Evolutionary conservation across 2,888 invertebrate genomes (phyloP).

Genomic region (Monoplex corrugatus): DNA sequence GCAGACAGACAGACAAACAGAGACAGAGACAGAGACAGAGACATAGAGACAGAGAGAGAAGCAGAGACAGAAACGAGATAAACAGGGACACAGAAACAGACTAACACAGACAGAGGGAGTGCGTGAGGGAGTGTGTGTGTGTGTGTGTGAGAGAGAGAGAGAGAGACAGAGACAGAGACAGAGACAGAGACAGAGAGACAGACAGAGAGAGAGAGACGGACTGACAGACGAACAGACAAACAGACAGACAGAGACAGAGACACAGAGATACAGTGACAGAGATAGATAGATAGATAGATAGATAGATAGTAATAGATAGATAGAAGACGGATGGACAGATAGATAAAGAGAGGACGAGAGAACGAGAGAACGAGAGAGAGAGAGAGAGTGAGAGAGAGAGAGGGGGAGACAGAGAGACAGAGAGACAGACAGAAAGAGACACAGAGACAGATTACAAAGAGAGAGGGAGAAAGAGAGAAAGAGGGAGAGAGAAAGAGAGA

Average conservation of each 20-base stretch:
- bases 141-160: too few relatives aligned
- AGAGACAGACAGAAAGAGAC: background rate
- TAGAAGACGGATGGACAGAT: background rate
- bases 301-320: background rate
- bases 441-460: too few relatives aligned
- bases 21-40: too few relatives aligned
- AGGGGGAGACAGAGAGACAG: background rate
- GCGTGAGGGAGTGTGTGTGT: too few relatives aligned
- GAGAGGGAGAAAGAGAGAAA: background rate
- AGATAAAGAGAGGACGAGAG: background rate
- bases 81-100: too few relatives aligned
- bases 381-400: conserved; percentile 4
- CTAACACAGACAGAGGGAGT: too few relatives aligned
- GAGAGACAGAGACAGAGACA: conserved; percentile 18
- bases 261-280: too few relatives aligned
- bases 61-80: too few relatives aligned
- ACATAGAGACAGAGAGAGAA: too few relatives aligned
- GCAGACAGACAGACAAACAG: too few relatives aligned
- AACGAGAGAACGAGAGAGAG: background rate
- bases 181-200: conserved; percentile 25
- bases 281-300: background rate
- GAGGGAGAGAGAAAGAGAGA: background rate
- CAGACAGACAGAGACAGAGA: too few relatives aligned
- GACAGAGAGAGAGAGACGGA: background rate
- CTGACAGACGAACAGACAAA: background rate